Evolutionary conservation across 2,797 vertebrate species (phyloP).

Genomic region (Hozukius guyotensis): DNA sequence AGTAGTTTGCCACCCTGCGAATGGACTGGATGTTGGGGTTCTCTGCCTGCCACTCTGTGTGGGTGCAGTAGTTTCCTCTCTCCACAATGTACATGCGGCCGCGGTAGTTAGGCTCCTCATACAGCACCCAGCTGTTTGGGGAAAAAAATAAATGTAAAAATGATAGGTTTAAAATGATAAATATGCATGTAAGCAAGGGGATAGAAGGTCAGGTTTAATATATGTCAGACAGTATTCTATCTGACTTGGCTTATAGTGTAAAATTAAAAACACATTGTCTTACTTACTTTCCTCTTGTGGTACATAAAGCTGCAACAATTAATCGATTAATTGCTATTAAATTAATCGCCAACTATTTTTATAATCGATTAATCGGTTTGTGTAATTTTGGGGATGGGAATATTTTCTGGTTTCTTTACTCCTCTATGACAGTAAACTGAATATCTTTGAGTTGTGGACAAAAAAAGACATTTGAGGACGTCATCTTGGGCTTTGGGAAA

Average conservation of each 20-base stretch:
- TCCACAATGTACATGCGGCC: conserved; percentile 94
- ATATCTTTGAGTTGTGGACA: no score
- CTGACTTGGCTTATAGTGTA: neutral
- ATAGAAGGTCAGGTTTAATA: neutral
- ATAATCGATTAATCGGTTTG: no score
- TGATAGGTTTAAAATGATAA: neutral
- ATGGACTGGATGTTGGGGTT: conserved; percentile 90
- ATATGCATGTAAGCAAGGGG: neutral
- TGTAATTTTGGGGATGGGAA: no score
- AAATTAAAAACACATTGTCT: neutral
- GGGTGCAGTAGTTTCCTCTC: conserved; percentile 87
- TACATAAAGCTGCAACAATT: neutral
- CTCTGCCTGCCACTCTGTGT: conserved; percentile 88
- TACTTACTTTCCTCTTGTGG: neutral
- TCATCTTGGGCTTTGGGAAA: no score
- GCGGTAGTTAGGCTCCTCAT: conserved; percentile 93
- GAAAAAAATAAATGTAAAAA: neutral
- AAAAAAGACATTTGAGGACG: no score
- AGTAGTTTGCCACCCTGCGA: conserved; percentile 91
- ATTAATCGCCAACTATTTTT: no score
- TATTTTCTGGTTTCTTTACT: no score
- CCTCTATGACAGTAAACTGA: no score
- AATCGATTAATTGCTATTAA: no score
- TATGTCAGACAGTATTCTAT: neutral
- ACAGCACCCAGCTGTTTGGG: conserved; percentile 89